A percentile compares a stretch with the other conserved stretches of the same genome.
phyloP scores from a whole-genome alignment of 2,888 invertebrate genomes.

The Drosophila paranaensis region DNA sequence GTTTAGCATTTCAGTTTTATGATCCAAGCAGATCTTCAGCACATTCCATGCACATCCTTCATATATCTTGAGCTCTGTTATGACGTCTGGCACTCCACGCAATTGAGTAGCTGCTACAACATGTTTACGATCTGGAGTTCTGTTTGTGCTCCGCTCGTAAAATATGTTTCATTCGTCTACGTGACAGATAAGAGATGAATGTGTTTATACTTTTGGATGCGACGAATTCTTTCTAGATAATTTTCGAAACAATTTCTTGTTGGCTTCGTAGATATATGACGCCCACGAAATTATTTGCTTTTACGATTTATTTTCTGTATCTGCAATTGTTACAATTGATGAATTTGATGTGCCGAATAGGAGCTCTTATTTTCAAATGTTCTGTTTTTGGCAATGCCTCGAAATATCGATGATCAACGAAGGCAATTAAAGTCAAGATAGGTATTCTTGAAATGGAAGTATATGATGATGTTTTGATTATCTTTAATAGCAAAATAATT shows the following conservation, averaged over 20 bases:
- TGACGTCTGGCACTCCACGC: slow-evolving; percentile 35
- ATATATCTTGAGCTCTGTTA: slow-evolving; percentile 13
- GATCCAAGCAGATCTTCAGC: slow-evolving; percentile 10
- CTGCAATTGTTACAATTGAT: slow-evolving; percentile 9
- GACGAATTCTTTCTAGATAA: slow-evolving; percentile 36
- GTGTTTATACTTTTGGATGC: slow-evolving; percentile 24
- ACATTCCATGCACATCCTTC: slow-evolving; percentile 5
- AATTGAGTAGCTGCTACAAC: slow-evolving; percentile 32
- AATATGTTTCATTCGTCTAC: slow-evolving; percentile 29
- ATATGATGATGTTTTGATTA: background rate
- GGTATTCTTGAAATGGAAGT: background rate
- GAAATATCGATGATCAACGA: background rate
- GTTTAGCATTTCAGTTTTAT: slow-evolving; percentile 26
- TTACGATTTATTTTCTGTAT: background rate
- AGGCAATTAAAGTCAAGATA: no score
- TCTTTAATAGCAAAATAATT: background rate
- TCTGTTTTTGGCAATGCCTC: background rate
- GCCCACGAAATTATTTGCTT: slow-evolving; percentile 22
- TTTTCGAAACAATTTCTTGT: slow-evolving; percentile 15
- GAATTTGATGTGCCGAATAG: background rate
- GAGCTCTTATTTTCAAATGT: background rate
- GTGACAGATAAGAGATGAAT: slow-evolving; percentile 49
- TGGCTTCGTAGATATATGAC: slow-evolving; percentile 20
- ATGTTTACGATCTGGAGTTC: slow-evolving; percentile 34
- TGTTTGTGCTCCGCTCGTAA: slow-evolving; percentile 36